Conservation (phyloP, 2,888 invertebrate species). For the Stenichneumon culpator region DNA sequence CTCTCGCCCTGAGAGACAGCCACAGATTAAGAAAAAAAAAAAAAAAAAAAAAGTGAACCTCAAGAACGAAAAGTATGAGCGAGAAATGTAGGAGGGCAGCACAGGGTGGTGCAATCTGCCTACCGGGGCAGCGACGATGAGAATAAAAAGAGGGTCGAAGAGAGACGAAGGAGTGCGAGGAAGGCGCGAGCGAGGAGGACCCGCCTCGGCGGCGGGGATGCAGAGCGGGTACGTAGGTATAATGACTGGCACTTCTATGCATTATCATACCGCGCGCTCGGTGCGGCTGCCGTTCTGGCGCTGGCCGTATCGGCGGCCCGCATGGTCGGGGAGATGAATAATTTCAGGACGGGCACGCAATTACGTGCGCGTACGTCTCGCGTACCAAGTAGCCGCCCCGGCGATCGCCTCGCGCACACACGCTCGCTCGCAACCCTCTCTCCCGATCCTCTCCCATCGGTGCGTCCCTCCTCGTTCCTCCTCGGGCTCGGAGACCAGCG, state of each 20-base stretch:
- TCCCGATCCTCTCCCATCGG: constrained; percentile 44
- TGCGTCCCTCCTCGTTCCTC: constrained; percentile 28
- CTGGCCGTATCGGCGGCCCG: constrained; percentile 75
- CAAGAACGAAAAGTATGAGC: constrained; percentile 47
- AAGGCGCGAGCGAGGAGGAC: constrained; percentile 56
- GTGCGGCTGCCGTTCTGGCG: constrained; percentile 28
- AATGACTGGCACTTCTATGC: constrained; percentile 85
- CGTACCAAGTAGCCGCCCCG: constrained; percentile 84
- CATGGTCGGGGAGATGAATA: constrained; percentile 83
- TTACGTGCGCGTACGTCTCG: constrained; percentile 84
- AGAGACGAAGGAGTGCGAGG: constrained; percentile 20
- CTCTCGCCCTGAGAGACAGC: constrained; percentile 58
- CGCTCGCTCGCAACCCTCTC: constrained; percentile 35
- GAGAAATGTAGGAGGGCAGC: constrained; percentile 67
- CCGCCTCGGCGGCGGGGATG: constrained; percentile 65
- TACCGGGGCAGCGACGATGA: constrained; percentile 67
- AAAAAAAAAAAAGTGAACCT: neutral
- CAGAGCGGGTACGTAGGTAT: constrained; percentile 71
- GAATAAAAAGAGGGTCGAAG: constrained; percentile 19
- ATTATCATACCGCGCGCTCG: constrained; percentile 81
- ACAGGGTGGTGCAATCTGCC: constrained; percentile 80
- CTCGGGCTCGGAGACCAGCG: constrained; percentile 35
- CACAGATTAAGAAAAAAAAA: neutral
- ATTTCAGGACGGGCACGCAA: constrained; percentile 85
- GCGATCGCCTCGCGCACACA: constrained; percentile 71